Percentiles rank a stretch among this genome's conserved stretches.
Evolutionary conservation across 2,113 vertebrate genomes (phyloP).

Genomic region (Caranx ignobilis): DNA sequence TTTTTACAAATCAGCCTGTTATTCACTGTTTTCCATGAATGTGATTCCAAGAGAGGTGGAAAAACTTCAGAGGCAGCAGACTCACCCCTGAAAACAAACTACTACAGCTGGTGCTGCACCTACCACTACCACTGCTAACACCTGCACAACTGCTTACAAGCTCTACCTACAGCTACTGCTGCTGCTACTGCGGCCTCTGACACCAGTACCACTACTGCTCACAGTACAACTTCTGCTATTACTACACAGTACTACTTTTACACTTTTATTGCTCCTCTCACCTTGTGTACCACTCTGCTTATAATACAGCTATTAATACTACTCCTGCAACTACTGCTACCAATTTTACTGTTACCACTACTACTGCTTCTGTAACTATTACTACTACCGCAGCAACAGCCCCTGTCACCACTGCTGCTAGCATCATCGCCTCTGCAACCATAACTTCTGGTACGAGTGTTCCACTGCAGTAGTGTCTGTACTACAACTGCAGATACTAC

Average conservation of each 20-base stretch:
- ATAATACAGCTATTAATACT: neutral
- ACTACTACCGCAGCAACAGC: neutral
- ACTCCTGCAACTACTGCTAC: neutral
- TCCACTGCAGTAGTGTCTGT: no score
- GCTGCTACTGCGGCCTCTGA: neutral
- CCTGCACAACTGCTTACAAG: neutral
- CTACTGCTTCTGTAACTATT: neutral
- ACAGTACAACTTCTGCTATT: neutral
- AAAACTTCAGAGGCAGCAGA: neutral
- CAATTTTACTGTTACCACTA: neutral
- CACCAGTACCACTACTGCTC: neutral
- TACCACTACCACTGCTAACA: no score
- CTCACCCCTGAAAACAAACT: neutral
- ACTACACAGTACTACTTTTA: neutral
- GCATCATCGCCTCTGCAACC: neutral
- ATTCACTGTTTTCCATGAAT: slow-evolving; percentile 34
- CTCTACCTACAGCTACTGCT: neutral
- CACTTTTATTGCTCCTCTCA: neutral
- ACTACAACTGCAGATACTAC: neutral
- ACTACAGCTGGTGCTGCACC: neutral
- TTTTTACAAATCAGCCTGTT: slow-evolving; percentile 48
- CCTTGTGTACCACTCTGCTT: neutral
- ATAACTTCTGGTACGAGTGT: no score
- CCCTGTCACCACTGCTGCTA: neutral
- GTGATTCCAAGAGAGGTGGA: slow-evolving; percentile 6